These are phyloP conservation scores for Leptestheria dahalacensis DNA, from an alignment of 1,140 invertebrate genomes.

Conservation along the genomic window DNA sequence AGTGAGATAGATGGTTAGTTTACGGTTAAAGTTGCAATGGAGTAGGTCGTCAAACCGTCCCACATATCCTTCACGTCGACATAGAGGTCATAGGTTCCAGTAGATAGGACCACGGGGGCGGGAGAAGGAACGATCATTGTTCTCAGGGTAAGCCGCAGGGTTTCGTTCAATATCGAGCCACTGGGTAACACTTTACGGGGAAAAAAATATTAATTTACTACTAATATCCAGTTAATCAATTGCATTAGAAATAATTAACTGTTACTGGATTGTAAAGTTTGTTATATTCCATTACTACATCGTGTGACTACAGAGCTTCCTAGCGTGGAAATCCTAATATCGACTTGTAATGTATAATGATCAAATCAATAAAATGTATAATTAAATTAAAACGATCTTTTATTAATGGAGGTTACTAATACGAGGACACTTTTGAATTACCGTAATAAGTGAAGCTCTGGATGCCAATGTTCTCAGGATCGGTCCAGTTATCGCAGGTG, in stretches of 20 bases:
- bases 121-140: background rate
- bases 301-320: no score
- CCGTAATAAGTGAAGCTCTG: slow-evolving; percentile 15
- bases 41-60: slow-evolving; percentile 10
- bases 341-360: no score
- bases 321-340: no score
- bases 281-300: no score
- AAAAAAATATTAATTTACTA: slow-evolving; percentile 8
- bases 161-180: background rate
- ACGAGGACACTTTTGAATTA: no score
- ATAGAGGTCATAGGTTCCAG: slow-evolving; percentile 10
- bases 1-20: no score
- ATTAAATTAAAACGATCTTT: no score
- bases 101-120: slow-evolving; percentile 12
- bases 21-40: background rate
- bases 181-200: background rate
- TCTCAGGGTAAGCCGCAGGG: background rate
- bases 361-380: no score
- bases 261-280: no score
- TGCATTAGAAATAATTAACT: no score
- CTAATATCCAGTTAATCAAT: no score
- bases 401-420: no score
- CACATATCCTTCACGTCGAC: slow-evolving; percentile 17
- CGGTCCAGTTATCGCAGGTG: slow-evolving; percentile 23
- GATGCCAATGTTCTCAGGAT: slow-evolving; percentile 23